Evolutionary conservation across 2,113 vertebrate genomes (phyloP).

Genomic region (Triplophysa tibetana): DNA sequence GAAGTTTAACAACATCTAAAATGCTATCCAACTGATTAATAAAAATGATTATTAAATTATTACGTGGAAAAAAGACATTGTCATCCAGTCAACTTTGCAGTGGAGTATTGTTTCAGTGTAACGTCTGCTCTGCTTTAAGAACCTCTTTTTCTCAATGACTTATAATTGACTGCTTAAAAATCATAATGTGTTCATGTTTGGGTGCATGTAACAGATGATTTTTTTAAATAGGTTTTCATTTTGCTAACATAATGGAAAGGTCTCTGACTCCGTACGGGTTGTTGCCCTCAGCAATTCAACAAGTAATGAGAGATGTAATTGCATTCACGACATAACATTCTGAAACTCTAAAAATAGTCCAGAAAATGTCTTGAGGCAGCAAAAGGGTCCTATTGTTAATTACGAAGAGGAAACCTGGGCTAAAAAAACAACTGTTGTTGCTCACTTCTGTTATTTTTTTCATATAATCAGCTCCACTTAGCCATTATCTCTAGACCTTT

Average conservation of each 20-base stretch:
- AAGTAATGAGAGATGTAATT: slow-evolving; percentile 63
- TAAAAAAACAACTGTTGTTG: slow-evolving; percentile 15
- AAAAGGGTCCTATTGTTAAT: slow-evolving; percentile 53
- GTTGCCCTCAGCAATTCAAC: slow-evolving; percentile 40
- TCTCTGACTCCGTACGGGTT: slow-evolving; percentile 3
- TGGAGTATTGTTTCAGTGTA: not conserved
- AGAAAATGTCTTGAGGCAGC: slow-evolving; percentile 45
- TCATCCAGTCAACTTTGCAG: too few relatives aligned
- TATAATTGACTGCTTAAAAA: not conserved
- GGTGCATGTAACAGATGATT: not conserved
- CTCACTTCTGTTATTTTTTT: slow-evolving; percentile 5
- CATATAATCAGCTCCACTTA: not conserved
- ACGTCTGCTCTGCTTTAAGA: not conserved
- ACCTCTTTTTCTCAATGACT: not conserved
- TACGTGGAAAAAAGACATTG: too few relatives aligned
- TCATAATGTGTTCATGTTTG: not conserved
- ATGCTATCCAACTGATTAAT: too few relatives aligned
- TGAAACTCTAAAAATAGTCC: slow-evolving; percentile 49
- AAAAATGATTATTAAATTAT: too few relatives aligned
- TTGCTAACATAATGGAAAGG: slow-evolving; percentile 1
- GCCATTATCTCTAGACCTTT: slow-evolving; percentile 5
- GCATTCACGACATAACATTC: slow-evolving; percentile 36
- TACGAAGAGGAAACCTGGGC: slow-evolving; percentile 43
- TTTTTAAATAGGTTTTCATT: slow-evolving; percentile 7
- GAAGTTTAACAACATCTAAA: too few relatives aligned